Base-by-base conservation (phyloP, 2,113 vertebrate species). In the Picathartes gymnocephalus region DNA sequence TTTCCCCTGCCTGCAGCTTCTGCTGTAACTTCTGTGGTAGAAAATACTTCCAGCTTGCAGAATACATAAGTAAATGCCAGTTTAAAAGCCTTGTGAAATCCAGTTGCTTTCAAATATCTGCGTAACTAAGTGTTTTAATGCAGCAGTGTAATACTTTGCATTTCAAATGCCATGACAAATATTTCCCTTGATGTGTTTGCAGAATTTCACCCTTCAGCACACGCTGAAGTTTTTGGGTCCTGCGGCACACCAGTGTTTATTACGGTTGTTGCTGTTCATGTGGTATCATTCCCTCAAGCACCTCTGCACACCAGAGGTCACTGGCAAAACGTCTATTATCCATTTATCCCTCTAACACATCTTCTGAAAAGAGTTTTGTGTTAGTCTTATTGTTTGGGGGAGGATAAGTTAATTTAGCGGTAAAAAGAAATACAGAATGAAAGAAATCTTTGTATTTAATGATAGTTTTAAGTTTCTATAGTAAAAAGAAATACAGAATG, bases 61-160 rank as follows among this genome's bases (percentile, higher is more conserved):
- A 56, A 53, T 10, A 19, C 13, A 3, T 9, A n/a, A n/a, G n/a
- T n/a, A n/a, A n/a, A 33, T 0, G 2, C 31, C 53, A 72, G 24
- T 86, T 40, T 24, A 68, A 48, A 83, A 42, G 53, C 39, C 15
- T 51, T 56, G 28, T 2, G 2, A 40, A 66, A 42, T 62, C 71
- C 24, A 58, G 2, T 57, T 60, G 10, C 25, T 82, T 82, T 39
- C 11, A 61, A 9, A 17, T 45, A 68, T 5, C 39, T 50, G 18
- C 47, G 50, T 18, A 94, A 28, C 7, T 4, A 4, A 28, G 5
- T 24, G 13, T 16, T 94, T 82, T 28, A 86, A n/a, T 82, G 50
- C 58, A 83, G 31, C 33, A 47, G 12, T 21, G 13, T 61, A 71
- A 28, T 11, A 23, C 20, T 39, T 54, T 60, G 2, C 81, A 35